phyloP scores from a whole-genome alignment of 2,888 invertebrate species.

The Atethmia centrago region DNA sequence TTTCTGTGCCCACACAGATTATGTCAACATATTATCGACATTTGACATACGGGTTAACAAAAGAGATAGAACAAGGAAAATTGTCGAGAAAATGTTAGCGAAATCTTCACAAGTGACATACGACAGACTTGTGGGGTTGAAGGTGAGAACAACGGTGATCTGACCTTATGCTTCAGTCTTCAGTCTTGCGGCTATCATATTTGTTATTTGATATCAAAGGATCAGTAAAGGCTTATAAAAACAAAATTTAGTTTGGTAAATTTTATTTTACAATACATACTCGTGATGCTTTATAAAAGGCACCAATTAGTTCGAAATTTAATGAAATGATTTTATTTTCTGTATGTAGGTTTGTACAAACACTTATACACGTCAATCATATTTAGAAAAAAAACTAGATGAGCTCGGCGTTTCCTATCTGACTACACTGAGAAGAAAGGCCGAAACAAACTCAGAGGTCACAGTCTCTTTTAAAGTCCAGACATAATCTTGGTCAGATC shows the following conservation, averaged over 20 bases:
- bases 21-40: slow-evolving; percentile 9
- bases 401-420: too few species aligned
- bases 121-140: slow-evolving; percentile 8
- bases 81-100: slow-evolving; percentile 20
- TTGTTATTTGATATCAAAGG: slow-evolving; percentile 24
- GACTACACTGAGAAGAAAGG: too few species aligned
- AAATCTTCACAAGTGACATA: slow-evolving; percentile 25
- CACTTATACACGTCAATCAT: too few species aligned
- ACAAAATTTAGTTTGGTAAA: background rate
- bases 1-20: slow-evolving; percentile 8
- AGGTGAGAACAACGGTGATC: slow-evolving; percentile 14
- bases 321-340: too few species aligned
- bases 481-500: too few species aligned
- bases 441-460: too few species aligned
- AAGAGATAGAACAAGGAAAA: slow-evolving; percentile 35
- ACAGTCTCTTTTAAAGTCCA: too few species aligned
- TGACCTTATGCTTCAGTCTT: slow-evolving; percentile 11
- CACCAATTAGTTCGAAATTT: too few species aligned
- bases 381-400: too few species aligned
- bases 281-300: background rate
- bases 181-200: slow-evolving; percentile 4
- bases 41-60: slow-evolving; percentile 9
- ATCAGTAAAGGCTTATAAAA: background rate
- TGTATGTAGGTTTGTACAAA: too few species aligned
- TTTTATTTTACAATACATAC: too few species aligned